Base-by-base conservation (phyloP, 2,113 vertebrate genomes). In the Isurus oxyrinchus region DNA sequence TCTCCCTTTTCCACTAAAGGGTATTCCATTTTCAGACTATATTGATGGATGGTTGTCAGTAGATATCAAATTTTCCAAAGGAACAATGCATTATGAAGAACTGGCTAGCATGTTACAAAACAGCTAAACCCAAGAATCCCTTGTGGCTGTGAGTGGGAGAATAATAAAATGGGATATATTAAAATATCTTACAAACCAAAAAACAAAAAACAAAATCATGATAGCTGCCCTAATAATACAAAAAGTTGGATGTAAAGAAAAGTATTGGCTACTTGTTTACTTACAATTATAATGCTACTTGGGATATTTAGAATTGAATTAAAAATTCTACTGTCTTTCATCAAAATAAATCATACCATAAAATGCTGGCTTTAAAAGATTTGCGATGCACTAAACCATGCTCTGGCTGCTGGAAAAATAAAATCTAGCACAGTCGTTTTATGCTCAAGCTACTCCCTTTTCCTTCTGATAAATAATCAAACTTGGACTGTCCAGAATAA, bases 381-480 rank as follows among this genome's bases (percentile, higher is more conserved):
- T 95, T 69, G 44, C 69, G 14, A 95, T 40, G 27, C 49, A 55
- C 40, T 72, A 95, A 69, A 95, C 49, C 49, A 95, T 72, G 69
- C 44, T 61, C 31, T 67, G n/a, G 27, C 94, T 72, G 44, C 98
- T 99, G 98, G 99, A 99, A 99, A 76, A 99, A 99, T 98, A 98
- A 99, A 99, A 99, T 98, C 98, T 98, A 98, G 97, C 97, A 97
- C 96, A 97, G 98, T 99, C 99, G 98, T 99, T 99, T 99, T 98
- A 98, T 99, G 98, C 98, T 98, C 98, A 98, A 98, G 98, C 98
- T 98, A 98, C 98, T 99, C 98, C 99, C 98, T 98, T 97, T 98
- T 98, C 98, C 98, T 99, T 98, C 98, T 98, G 98, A 99, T 99
- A 99, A 99, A 99, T 99, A 99, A 99, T 99, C 98, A 99, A 98